Conservation (phyloP, 2,797 vertebrate genomes). For the Tamandua tetradactyla region DNA sequence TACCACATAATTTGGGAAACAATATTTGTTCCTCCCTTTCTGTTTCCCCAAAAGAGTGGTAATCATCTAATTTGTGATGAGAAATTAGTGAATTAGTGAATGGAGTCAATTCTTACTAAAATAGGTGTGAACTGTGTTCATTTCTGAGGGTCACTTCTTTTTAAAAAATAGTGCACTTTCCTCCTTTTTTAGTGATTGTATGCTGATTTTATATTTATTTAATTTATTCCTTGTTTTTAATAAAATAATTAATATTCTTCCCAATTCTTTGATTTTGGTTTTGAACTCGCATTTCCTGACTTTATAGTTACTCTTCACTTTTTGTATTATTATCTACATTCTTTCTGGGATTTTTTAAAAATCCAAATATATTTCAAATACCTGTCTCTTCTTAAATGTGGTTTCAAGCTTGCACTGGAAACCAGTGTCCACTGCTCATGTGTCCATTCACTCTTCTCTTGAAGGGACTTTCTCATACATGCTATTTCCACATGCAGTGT, state of each 20-base stretch:
- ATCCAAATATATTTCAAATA: background rate
- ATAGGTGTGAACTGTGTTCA: background rate
- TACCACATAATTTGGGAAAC: background rate
- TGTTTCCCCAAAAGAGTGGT: background rate
- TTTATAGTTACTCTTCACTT: background rate
- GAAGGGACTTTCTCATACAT: background rate
- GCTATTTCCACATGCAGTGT: background rate
- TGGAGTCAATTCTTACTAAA: background rate
- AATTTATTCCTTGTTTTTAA: background rate
- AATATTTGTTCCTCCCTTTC: no score
- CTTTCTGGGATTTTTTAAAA: background rate
- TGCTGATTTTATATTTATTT: background rate
- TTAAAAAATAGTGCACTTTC: background rate
- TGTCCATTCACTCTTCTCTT: background rate
- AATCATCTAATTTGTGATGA: background rate
- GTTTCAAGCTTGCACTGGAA: background rate
- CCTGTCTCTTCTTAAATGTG: background rate
- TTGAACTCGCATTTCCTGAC: background rate
- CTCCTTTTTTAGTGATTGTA: background rate
- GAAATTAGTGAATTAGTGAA: background rate
- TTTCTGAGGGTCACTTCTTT: background rate
- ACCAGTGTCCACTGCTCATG: background rate
- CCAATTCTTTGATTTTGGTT: background rate
- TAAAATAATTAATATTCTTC: background rate
- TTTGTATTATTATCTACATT: background rate